These are phyloP conservation scores for Chloromyia formosa DNA, from an alignment of 2,888 invertebrate species.

Conservation along the genomic window DNA sequence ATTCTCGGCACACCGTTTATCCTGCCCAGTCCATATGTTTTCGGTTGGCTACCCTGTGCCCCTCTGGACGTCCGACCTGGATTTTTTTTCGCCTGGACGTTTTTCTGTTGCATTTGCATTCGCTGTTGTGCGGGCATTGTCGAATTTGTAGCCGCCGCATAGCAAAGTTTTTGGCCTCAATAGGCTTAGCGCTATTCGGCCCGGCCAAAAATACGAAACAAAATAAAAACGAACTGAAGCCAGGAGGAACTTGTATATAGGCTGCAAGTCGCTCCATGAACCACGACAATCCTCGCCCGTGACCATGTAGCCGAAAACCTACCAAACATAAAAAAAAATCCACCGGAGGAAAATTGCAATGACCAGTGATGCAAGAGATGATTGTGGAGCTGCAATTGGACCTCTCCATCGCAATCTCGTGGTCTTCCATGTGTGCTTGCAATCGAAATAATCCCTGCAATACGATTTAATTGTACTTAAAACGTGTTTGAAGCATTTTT, in stretches of 20 bases:
- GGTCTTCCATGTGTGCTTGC: conserved; percentile 43
- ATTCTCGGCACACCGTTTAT: background rate
- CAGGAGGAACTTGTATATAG: background rate
- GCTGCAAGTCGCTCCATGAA: background rate
- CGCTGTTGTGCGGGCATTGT: conserved; percentile 6
- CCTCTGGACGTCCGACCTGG: background rate
- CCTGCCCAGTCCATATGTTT: background rate
- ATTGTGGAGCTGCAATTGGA: conserved; percentile 37
- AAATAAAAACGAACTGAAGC: background rate
- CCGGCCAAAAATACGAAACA: background rate
- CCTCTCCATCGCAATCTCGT: conserved; percentile 31
- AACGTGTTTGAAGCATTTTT: conserved; percentile 44
- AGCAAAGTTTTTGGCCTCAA: conserved; percentile 13
- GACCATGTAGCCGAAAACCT: conserved; percentile 18
- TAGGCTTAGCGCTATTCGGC: conserved; percentile 10
- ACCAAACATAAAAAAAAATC: background rate
- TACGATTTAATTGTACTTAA: conserved; percentile 44
- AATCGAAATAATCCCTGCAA: conserved; percentile 43
- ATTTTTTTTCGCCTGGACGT: conserved; percentile 9
- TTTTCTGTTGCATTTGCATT: conserved; percentile 34
- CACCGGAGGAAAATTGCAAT: conserved; percentile 38
- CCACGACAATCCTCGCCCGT: background rate
- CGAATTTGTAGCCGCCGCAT: conserved; percentile 25
- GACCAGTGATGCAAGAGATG: conserved; percentile 42
- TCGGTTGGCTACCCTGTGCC: background rate